Percentiles rank a stretch among this genome's conserved stretches.
These are phyloP conservation scores for Agrotis exclamationis DNA, from an alignment of 2,888 invertebrate genomes.

Conservation along the genomic window DNA sequence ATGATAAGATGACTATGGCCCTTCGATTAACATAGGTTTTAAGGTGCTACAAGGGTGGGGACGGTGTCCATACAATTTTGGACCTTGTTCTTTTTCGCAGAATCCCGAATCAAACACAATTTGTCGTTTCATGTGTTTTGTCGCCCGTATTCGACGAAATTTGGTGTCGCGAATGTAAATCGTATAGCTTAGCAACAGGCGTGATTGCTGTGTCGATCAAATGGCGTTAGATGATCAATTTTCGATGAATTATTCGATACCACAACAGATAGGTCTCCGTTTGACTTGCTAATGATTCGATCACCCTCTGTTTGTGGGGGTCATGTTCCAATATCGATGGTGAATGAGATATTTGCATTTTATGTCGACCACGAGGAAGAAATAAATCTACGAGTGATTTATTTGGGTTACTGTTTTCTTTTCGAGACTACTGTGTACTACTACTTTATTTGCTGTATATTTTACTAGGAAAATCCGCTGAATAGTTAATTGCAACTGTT, in stretches of 20 bases:
- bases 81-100: slow-evolving; percentile 3
- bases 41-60: too few relatives aligned
- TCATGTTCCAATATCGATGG: slow-evolving; percentile 51
- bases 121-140: slow-evolving; percentile 8
- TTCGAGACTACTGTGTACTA: too few relatives aligned
- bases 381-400: background rate
- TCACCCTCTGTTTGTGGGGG: slow-evolving; percentile 58
- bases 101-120: slow-evolving; percentile 14
- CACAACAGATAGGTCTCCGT: slow-evolving; percentile 42
- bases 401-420: background rate
- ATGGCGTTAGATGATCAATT: slow-evolving; percentile 62
- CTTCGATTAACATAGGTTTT: too few relatives aligned
- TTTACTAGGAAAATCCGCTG: too few relatives aligned
- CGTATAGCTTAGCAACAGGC: slow-evolving; percentile 21
- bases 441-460: background rate
- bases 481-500: too few relatives aligned
- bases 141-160: slow-evolving; percentile 13
- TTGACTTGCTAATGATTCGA: slow-evolving; percentile 72
- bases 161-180: slow-evolving; percentile 11
- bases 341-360: slow-evolving; percentile 50
- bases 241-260: slow-evolving; percentile 61
- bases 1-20: too few relatives aligned
- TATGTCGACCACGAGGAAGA: slow-evolving; percentile 8
- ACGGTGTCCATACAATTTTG: too few relatives aligned
- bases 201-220: slow-evolving; percentile 36